Conservation (phyloP, 2,888 invertebrate species). For the Drosophila mercatorum region DNA sequence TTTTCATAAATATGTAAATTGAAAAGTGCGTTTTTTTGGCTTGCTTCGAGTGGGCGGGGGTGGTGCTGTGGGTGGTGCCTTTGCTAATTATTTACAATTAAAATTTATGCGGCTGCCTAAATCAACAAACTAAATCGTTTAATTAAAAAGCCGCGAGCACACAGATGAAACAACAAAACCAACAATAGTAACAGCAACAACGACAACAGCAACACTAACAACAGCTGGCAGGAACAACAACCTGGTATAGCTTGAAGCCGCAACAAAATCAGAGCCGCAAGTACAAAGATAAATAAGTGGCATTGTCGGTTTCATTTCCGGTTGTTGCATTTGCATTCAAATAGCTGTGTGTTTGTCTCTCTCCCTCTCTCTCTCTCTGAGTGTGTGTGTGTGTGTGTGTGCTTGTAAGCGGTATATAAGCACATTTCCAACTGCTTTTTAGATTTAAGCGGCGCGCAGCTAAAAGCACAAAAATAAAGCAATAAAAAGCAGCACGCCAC, state of each 20-base stretch:
- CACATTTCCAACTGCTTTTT: slow-evolving; percentile 75
- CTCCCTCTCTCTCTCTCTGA: slow-evolving; percentile 1
- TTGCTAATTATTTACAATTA: slow-evolving; percentile 72
- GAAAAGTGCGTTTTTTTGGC: slow-evolving; percentile 38
- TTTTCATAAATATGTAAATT: slow-evolving; percentile 62
- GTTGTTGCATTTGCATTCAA: slow-evolving; percentile 77
- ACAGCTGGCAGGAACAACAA: slow-evolving; percentile 31
- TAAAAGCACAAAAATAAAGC: slow-evolving; percentile 76
- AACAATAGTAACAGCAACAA: slow-evolving; percentile 23
- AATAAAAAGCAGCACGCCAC: slow-evolving; percentile 78
- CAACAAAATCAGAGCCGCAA: slow-evolving; percentile 78
- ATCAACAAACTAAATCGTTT: slow-evolving; percentile 76
- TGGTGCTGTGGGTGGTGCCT: background rate
- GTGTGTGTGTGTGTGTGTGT: slow-evolving; percentile 16
- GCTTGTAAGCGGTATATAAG: slow-evolving; percentile 76
- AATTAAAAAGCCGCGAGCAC: slow-evolving; percentile 68
- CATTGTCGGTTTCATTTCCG: slow-evolving; percentile 80
- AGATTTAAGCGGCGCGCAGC: slow-evolving; percentile 71
- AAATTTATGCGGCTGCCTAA: slow-evolving; percentile 74
- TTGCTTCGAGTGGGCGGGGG: background rate
- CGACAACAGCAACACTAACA: slow-evolving; percentile 22
- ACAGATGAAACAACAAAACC: slow-evolving; percentile 35
- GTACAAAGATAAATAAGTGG: slow-evolving; percentile 79
- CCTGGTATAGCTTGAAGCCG: slow-evolving; percentile 63
- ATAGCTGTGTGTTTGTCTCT: slow-evolving; percentile 38